These are phyloP conservation scores for Eleutherodactylus coqui DNA, from an alignment of 2,797 vertebrate genomes.

Conservation along the genomic window DNA sequence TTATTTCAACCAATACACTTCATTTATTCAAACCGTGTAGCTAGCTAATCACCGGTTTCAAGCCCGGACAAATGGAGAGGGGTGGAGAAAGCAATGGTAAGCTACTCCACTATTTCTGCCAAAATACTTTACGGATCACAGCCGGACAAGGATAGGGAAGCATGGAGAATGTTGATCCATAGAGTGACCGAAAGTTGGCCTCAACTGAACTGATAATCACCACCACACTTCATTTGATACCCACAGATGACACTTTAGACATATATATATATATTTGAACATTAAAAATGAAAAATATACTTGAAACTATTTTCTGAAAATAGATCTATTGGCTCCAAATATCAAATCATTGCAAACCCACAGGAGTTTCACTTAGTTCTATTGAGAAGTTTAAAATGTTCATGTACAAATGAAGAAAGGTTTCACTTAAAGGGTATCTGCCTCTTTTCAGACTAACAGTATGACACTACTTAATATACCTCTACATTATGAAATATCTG, in stretches of 20 bases:
- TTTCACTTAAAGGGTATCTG: slow-evolving; percentile 20
- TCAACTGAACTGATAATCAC: too few species aligned
- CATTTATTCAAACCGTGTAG: too few species aligned
- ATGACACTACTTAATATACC: slow-evolving; percentile 17
- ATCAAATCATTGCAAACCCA: slow-evolving; percentile 10
- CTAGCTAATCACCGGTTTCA: too few species aligned
- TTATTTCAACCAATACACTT: too few species aligned
- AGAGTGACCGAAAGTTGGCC: too few species aligned
- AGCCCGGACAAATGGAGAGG: too few species aligned
- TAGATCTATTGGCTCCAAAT: slow-evolving; percentile 32
- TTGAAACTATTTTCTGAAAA: background rate
- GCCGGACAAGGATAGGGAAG: too few species aligned
- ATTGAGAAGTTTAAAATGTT: slow-evolving; percentile 19
- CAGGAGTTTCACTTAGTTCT: slow-evolving; percentile 25
- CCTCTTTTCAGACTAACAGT: slow-evolving; percentile 25
- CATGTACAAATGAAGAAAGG: slow-evolving; percentile 25
- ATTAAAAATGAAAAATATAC: background rate
- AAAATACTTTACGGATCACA: too few species aligned
- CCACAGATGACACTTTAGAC: background rate
- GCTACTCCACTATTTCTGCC: too few species aligned
- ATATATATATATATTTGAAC: background rate
- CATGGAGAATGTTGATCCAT: too few species aligned
- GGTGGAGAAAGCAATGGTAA: too few species aligned
- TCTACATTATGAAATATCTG: background rate
- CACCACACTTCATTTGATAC: background rate